Percentiles rank a stretch among this genome's conserved stretches.
Evolutionary conservation across 2,888 invertebrate genomes (phyloP).

Genomic region (Drosophila vallismaia): DNA sequence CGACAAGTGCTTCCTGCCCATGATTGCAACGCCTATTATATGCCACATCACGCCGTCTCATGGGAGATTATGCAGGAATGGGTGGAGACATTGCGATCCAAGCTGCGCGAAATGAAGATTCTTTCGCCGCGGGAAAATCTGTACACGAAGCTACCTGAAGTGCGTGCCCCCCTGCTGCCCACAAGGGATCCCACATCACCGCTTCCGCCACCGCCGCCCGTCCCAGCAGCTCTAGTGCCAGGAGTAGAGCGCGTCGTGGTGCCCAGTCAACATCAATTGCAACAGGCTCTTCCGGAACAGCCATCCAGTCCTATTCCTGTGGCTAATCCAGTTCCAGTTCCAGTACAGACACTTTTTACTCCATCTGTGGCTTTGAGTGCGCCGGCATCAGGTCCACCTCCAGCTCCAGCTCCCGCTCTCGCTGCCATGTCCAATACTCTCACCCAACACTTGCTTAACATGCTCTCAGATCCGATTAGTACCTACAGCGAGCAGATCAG

Average conservation of each 20-base stretch:
- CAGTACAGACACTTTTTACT: slow-evolving; percentile 9
- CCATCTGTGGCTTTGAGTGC: slow-evolving; percentile 4
- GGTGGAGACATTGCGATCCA: slow-evolving; percentile 90
- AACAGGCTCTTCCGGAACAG: slow-evolving; percentile 28
- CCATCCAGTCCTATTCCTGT: slow-evolving; percentile 19
- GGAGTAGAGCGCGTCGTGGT: slow-evolving; percentile 81
- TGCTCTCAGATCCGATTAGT: slow-evolving; percentile 83
- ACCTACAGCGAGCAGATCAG: slow-evolving; percentile 82
- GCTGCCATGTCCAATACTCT: slow-evolving; percentile 82
- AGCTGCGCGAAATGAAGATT: slow-evolving; percentile 91
- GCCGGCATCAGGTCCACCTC: no score
- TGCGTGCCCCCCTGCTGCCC: slow-evolving; percentile 87
- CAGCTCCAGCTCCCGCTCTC: slow-evolving; percentile 5
- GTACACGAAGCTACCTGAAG: slow-evolving; percentile 89
- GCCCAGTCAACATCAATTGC: slow-evolving; percentile 40
- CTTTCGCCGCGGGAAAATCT: slow-evolving; percentile 92
- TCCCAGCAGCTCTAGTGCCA: slow-evolving; percentile 87
- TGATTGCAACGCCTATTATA: no score
- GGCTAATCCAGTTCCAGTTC: slow-evolving; percentile 15
- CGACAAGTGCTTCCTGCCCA: no score
- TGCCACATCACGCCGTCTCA: no score
- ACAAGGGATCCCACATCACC: slow-evolving; percentile 93
- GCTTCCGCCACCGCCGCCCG: slow-evolving; percentile 90
- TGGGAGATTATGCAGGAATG: slow-evolving; percentile 94
- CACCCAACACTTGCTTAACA: slow-evolving; percentile 82